These are phyloP conservation scores for Terebella lapidaria DNA, from an alignment of 2,888 invertebrate species.

Conservation along the genomic window DNA sequence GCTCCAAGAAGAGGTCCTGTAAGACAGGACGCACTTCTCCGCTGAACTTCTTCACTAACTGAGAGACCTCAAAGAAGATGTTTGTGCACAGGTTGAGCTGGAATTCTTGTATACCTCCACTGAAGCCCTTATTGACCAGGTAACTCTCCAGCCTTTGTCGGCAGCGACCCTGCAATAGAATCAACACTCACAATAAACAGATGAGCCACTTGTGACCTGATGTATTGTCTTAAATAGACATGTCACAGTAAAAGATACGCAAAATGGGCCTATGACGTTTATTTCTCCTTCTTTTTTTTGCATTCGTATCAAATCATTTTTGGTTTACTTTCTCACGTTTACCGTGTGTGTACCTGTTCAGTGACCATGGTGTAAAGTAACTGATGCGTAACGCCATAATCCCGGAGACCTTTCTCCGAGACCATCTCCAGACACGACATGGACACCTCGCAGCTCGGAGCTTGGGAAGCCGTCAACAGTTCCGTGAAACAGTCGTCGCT, in stretches of 20 bases:
- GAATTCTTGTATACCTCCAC: not conserved
- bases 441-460: not conserved
- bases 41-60: not conserved
- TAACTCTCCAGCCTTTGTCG: not conserved
- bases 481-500: not conserved
- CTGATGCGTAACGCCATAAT: not conserved
- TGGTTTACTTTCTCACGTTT: too few relatives aligned
- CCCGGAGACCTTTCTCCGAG: not conserved
- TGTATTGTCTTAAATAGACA: too few relatives aligned
- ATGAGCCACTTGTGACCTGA: too few relatives aligned
- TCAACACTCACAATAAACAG: too few relatives aligned
- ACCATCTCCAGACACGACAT: not conserved
- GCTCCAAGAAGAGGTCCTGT: conserved; percentile 1
- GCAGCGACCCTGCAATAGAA: not conserved
- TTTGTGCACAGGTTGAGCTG: not conserved
- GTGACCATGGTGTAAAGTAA: not conserved
- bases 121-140: not conserved
- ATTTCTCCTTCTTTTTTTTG: too few relatives aligned
- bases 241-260: too few relatives aligned
- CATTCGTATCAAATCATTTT: too few relatives aligned
- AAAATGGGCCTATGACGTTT: too few relatives aligned
- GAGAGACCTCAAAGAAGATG: not conserved
- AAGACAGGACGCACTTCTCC: not conserved
- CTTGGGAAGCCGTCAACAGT: not conserved
- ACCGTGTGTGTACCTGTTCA: too few relatives aligned